Percentiles rank a stretch among this genome's conserved stretches.
These are phyloP conservation scores for Scortum barcoo DNA, from an alignment of 2,113 vertebrate genomes.

Conservation along the genomic window DNA sequence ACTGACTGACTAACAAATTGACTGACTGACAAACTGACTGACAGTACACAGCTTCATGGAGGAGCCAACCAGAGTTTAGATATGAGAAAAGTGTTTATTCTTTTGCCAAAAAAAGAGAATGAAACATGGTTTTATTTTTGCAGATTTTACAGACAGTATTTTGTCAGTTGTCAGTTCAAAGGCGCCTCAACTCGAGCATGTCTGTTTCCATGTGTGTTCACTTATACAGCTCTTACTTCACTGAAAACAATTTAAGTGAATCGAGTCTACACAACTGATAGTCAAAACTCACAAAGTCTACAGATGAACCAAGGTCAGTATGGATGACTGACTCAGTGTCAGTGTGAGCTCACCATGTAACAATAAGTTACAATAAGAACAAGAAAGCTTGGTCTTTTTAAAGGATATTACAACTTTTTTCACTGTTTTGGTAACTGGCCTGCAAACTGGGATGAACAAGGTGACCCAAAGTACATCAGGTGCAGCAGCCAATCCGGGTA, in stretches of 20 bases:
- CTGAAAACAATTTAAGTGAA: slow-evolving; percentile 19
- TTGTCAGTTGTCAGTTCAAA: slow-evolving; percentile 62
- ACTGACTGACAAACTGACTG: slow-evolving; percentile 49
- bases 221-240: slow-evolving; percentile 42
- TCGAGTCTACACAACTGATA: slow-evolving; percentile 12
- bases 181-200: slow-evolving; percentile 14
- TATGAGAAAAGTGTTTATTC: slow-evolving; percentile 41
- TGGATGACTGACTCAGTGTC: neutral
- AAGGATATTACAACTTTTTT: neutral
- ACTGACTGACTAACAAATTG: slow-evolving; percentile 44
- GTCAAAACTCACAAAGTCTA: slow-evolving; percentile 1
- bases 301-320: neutral
- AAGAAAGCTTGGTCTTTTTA: neutral
- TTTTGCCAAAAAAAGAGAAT: slow-evolving; percentile 48
- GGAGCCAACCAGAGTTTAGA: slow-evolving; percentile 48
- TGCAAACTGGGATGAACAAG: neutral
- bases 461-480: neutral
- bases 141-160: slow-evolving; percentile 25
- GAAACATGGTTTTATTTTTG: slow-evolving; percentile 42
- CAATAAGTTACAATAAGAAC: neutral
- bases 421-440: neutral
- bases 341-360: neutral
- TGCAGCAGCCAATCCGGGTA: too few species aligned
- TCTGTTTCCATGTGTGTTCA: slow-evolving; percentile 47
- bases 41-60: slow-evolving; percentile 39